phyloP scores from a whole-genome alignment of 2,888 invertebrate genomes.

The Drosophila niveifrons region DNA sequence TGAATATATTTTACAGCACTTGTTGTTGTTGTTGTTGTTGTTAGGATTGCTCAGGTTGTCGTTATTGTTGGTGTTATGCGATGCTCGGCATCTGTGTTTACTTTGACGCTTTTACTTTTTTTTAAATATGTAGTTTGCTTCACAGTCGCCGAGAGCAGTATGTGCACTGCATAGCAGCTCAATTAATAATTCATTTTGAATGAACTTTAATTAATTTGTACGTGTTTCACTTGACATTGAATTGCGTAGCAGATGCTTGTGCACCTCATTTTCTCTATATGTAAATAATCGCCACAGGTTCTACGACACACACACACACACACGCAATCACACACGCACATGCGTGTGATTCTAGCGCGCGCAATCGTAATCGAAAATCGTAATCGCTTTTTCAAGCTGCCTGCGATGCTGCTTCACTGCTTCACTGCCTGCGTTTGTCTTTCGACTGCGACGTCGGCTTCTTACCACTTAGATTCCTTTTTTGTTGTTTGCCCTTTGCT shows the following conservation, averaged over 20 bases:
- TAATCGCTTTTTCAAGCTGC: conserved; percentile 23
- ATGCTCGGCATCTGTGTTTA: conserved; percentile 9
- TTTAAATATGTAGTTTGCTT: conserved; percentile 5
- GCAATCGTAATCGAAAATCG: conserved; percentile 25
- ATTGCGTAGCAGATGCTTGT: conserved; percentile 8
- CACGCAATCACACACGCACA: conserved; percentile 1
- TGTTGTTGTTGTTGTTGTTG: conserved; percentile 21
- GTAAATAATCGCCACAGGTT: conserved; percentile 32
- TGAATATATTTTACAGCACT: conserved; percentile 11
- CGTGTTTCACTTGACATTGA: conserved; percentile 6
- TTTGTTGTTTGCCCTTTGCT: background rate
- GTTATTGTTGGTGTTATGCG: background rate
- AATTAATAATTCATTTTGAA: background rate
- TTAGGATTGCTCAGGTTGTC: background rate
- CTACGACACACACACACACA: conserved; percentile 11
- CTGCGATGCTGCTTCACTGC: conserved; percentile 4
- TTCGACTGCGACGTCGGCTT: background rate
- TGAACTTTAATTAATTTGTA: conserved; percentile 1
- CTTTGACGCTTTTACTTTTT: conserved; percentile 27
- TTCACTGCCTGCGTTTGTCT: background rate
- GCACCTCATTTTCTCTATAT: background rate
- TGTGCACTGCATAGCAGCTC: background rate
- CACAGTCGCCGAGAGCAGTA: background rate
- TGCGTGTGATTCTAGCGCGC: conserved; percentile 14
- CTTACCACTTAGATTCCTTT: background rate